Evolutionary conservation across 2,113 vertebrate genomes (phyloP).

Genomic region (Pongo abelii): DNA sequence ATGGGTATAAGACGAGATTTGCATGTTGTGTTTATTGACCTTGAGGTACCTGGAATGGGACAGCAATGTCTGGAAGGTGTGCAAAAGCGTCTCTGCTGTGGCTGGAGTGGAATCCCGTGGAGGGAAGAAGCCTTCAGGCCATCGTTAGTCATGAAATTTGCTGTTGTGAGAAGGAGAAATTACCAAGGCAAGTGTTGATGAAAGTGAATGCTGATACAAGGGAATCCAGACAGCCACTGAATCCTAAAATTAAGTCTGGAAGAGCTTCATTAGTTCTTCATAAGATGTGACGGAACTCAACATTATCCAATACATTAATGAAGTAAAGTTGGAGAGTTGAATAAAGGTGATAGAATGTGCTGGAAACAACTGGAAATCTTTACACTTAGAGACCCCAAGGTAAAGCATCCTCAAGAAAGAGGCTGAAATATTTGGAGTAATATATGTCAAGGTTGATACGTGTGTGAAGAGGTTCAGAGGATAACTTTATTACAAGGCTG

Average conservation of each 20-base stretch:
- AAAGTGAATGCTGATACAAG: not conserved
- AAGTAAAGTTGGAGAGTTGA: not conserved
- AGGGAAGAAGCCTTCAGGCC: not conserved
- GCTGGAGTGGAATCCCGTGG: accelerated
- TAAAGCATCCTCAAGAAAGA: not conserved
- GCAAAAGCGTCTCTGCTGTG: accelerated
- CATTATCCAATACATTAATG: not conserved
- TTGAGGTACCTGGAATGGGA: not conserved
- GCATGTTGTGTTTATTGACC: not conserved
- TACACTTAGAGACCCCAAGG: not conserved
- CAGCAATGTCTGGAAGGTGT: accelerated
- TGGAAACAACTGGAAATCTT: not conserved
- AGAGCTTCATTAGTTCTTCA: slow-evolving; percentile 65
- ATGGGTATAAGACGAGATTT: not conserved
- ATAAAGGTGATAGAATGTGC: not conserved
- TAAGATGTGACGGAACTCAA: not conserved
- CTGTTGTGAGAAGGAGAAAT: not conserved
- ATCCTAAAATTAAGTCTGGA: slow-evolving; percentile 59
- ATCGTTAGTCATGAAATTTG: not conserved
- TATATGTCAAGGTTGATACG: not conserved
- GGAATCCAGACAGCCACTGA: slow-evolving; percentile 17
- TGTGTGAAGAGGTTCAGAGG: not conserved
- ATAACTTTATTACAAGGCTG: not conserved
- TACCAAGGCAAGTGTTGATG: not conserved
- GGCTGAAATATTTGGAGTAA: not conserved